Base-by-base conservation (phyloP, 2,113 vertebrate genomes). In the human (Homo sapiens) region DNA sequence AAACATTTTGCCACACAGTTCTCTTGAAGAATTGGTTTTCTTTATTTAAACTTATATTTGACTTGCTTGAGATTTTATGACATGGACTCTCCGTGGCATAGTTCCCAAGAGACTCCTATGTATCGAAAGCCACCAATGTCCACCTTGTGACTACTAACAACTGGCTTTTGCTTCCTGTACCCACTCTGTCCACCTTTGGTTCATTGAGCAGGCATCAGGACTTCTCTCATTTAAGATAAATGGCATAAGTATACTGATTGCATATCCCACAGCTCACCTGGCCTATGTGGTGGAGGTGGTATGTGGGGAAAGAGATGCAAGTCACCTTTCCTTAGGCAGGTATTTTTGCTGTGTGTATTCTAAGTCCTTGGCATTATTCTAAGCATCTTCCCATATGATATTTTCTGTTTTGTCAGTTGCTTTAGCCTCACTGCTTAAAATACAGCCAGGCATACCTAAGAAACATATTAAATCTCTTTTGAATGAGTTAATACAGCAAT, bases 381-480 rank as follows among this genome's bases (percentile, higher is more conserved):
- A 55, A 85, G 64, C 43, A 57, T 32, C 83, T 70, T 20, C 25
- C 2, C 8, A 2, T 18, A 23, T 90, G n/a, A 8, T 55, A 8
- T 90, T 55, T 72, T 84, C 18, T 52, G 16, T 79, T 73, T 96
- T 25, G 8, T 89, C 30, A 50, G 22, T 64, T 43, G 40, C 32
- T 61, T 59, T 70, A 83, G 48, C 75, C 64, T 52, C 55, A 48
- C 12, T 16, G 27, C 55, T 78, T 35, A 72, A 93, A 38, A 50
- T 12, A 18, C 9, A 89, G 25, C 14, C 57, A 86, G 48, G 20
- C n/a, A 52, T 66, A 66, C 87, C 14, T 18, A 11, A 55, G 45
- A 55, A 45, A 17, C 45, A 79, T 87, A 89, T 48, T 45, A 86
- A 78, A 90, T 91, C 4, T 86, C 64, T 93, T 43, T 35, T 72